Percentiles rank a stretch among this genome's conserved stretches.
These are phyloP conservation scores for Nomada ruficornis DNA, from an alignment of 2,888 invertebrate genomes.

Conservation along the genomic window DNA sequence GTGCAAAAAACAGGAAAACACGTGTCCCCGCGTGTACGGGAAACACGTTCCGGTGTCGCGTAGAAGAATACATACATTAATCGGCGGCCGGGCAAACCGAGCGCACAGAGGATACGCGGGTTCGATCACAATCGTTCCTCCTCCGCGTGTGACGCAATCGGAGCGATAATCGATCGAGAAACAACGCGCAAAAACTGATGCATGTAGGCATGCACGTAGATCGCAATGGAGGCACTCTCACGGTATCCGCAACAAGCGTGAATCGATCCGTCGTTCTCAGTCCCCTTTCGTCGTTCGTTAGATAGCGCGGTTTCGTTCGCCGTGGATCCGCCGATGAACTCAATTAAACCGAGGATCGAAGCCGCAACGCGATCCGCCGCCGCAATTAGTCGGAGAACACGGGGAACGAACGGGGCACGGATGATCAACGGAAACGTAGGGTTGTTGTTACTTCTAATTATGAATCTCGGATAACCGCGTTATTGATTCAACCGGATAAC, in stretches of 20 bases:
- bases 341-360: slow-evolving; percentile 22
- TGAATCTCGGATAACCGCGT: slow-evolving; percentile 27
- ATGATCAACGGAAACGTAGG: slow-evolving; percentile 4
- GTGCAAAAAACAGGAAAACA: slow-evolving; percentile 11
- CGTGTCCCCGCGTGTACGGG: slow-evolving; percentile 22
- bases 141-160: slow-evolving; percentile 29
- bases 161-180: slow-evolving; percentile 11
- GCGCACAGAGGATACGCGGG: too few relatives aligned
- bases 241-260: neutral
- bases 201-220: neutral
- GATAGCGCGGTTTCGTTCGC: neutral
- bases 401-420: slow-evolving; percentile 1
- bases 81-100: too few relatives aligned
- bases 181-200: neutral
- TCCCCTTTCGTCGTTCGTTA: neutral
- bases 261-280: neutral
- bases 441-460: slow-evolving; percentile 36
- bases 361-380: neutral
- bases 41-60: slow-evolving; percentile 2
- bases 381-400: slow-evolving; percentile 28
- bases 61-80: slow-evolving; percentile 29
- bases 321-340: neutral
- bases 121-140: slow-evolving; percentile 1
- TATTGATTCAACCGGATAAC: slow-evolving; percentile 26
- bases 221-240: slow-evolving; percentile 2